phyloP scores from a whole-genome alignment of 2,113 vertebrate species.

The Saiga tatarica region DNA sequence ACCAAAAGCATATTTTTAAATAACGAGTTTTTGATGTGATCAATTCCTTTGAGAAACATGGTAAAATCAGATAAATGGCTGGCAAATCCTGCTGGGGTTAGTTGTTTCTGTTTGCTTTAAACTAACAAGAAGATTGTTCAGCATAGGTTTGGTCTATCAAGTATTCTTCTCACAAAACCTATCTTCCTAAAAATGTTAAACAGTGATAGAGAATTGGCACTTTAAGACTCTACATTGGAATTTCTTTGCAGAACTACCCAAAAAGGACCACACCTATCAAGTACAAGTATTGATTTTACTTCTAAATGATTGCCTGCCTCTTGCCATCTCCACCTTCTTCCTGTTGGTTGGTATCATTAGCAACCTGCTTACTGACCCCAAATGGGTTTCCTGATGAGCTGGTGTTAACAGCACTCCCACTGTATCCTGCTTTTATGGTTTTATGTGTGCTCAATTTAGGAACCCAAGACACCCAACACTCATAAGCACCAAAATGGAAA shows the following conservation, averaged over 20 bases:
- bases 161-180: background rate
- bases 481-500: background rate
- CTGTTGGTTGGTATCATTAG: conserved; percentile 8
- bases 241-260: background rate
- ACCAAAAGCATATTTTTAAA: background rate
- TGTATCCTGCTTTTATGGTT: conserved; percentile 26
- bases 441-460: background rate
- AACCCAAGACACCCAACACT: background rate
- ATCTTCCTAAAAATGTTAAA: background rate
- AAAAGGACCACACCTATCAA: background rate
- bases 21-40: background rate
- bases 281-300: background rate
- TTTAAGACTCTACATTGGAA: background rate
- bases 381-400: conserved; percentile 14
- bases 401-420: background rate
- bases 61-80: background rate
- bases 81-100: background rate
- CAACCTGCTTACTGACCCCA: background rate
- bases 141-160: background rate
- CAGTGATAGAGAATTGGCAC: background rate
- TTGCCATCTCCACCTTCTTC: background rate
- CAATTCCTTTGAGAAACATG: background rate
- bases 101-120: conserved; percentile 3
- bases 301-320: background rate
- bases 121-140: background rate